phyloP scores from a whole-genome alignment of 2,888 invertebrate species.

The Nudaria mundana region DNA sequence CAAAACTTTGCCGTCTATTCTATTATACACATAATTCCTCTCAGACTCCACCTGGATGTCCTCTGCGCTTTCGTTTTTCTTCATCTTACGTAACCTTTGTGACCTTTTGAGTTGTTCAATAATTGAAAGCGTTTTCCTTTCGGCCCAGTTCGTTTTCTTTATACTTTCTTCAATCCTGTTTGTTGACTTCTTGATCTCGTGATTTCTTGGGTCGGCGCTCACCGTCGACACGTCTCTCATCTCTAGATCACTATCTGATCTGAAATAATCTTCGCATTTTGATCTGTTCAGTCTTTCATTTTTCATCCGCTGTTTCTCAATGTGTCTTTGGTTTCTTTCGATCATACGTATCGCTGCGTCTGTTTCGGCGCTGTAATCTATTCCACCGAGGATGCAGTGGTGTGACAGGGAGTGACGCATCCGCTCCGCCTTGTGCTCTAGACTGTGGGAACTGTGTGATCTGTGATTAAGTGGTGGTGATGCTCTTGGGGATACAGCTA shows the following conservation, averaged over 20 bases:
- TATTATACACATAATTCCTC: conserved; percentile 64
- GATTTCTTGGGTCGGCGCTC: conserved; percentile 48
- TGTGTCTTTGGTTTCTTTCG: conserved; percentile 81
- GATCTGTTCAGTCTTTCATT: conserved; percentile 63
- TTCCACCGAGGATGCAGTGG: conserved; percentile 66
- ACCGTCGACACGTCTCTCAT: conserved; percentile 45
- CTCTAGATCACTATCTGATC: conserved; percentile 67
- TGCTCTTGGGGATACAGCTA: conserved; percentile 59
- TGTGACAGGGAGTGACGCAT: conserved; percentile 72
- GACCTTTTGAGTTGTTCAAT: conserved; percentile 73
- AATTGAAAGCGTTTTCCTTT: conserved; percentile 70
- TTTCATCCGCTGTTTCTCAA: conserved; percentile 79
- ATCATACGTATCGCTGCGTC: conserved; percentile 80
- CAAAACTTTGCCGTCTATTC: conserved; percentile 77
- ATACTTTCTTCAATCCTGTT: conserved; percentile 72
- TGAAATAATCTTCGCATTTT: conserved; percentile 64
- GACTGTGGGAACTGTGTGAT: conserved; percentile 70
- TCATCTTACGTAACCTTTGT: conserved; percentile 64
- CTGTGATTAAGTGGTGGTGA: conserved; percentile 56
- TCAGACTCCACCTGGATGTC: conserved; percentile 75
- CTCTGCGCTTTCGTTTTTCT: conserved; percentile 69
- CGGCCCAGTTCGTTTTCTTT: conserved; percentile 76
- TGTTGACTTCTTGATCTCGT: conserved; percentile 64
- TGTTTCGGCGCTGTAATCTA: conserved; percentile 82
- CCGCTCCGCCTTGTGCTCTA: conserved; percentile 66